Evolutionary conservation across 2,888 invertebrate genomes (phyloP), one percentile per base, ranked within the genome.

Genomic region (Drosophila borborema): DNA sequence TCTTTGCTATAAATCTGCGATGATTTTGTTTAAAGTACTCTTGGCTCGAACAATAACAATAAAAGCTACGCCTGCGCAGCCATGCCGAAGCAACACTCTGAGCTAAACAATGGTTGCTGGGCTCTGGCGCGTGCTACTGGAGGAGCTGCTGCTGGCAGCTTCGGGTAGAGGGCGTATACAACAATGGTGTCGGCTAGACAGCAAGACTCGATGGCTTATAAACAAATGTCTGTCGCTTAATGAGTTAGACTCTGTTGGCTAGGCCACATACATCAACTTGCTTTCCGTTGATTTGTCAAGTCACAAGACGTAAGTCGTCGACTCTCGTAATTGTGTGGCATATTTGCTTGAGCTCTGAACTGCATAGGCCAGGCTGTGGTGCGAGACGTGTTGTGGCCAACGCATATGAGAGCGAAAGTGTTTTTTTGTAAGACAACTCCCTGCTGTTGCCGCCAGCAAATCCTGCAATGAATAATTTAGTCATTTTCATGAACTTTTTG

Each of bases 391-490:
- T 74, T 73, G 81, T 68, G 79, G 66, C 55, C 55, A 45, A 5
- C 66, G 40, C 58, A 40, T 55, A 61, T 65, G 69, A 77, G 74
- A 89, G 84, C 84, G 84, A 85, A 85, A 89, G 84, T 85, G 89
- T 89, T 89, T 84, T 81, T 74, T 45, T 55, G 40, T 31, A 14
- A 38, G n/a, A 40, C 34, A 45, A 56, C 14, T 55, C 40, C 38
- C 53, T 51, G 65, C 51, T 38, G 64, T 55, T 55, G 78, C 64
- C 64, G 49, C 51, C 64, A 59, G 64, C 64, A 83, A 90, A 85
- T 89, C 90, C 86, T 81, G 88, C 88, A 88, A 90, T 90, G 86
- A 90, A 88, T 86, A 90, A 86, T 86, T 86, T 90, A 90, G 86
- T 86, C 81, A 83, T 89, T 88, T 79, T 72, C 73, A 65, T 67